A percentile compares a stretch with the other conserved stretches of the same genome.
phyloP scores from a whole-genome alignment of 2,888 invertebrate genomes.

The Idaea straminata region DNA sequence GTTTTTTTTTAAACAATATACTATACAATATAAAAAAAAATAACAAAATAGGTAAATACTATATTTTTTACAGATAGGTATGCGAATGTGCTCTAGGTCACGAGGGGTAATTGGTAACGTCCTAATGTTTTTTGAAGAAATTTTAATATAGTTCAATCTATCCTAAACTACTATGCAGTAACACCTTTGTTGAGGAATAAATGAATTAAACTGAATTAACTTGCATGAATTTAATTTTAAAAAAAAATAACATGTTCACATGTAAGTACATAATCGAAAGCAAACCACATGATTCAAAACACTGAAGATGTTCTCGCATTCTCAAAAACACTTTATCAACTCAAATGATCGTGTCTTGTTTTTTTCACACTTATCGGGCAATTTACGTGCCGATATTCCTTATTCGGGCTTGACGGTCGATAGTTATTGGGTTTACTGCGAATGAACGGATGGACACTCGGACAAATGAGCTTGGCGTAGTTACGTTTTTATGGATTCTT shows the following conservation, averaged over 20 bases:
- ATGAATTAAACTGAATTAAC: no score
- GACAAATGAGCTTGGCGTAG: conserved; percentile 22
- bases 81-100: no score
- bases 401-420: conserved; percentile 16
- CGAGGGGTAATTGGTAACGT: no score
- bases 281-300: neutral
- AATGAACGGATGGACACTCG: conserved; percentile 21
- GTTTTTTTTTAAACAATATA: no score
- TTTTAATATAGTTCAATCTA: neutral
- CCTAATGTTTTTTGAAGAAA: no score
- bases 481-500: conserved; percentile 18
- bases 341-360: conserved; percentile 2
- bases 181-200: no score
- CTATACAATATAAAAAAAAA: no score
- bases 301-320: neutral
- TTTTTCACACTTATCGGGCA: conserved; percentile 14
- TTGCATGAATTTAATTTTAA: no score
- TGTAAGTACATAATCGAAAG: neutral
- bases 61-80: no score
- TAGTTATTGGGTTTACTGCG: conserved; percentile 23
- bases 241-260: no score
- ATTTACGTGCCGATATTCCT: conserved; percentile 18
- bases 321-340: conserved; percentile 8
- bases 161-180: no score
- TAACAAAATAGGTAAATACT: no score